These are phyloP conservation scores for Salvelinus namaycush DNA, from an alignment of 2,113 vertebrate genomes.

Conservation along the genomic window DNA sequence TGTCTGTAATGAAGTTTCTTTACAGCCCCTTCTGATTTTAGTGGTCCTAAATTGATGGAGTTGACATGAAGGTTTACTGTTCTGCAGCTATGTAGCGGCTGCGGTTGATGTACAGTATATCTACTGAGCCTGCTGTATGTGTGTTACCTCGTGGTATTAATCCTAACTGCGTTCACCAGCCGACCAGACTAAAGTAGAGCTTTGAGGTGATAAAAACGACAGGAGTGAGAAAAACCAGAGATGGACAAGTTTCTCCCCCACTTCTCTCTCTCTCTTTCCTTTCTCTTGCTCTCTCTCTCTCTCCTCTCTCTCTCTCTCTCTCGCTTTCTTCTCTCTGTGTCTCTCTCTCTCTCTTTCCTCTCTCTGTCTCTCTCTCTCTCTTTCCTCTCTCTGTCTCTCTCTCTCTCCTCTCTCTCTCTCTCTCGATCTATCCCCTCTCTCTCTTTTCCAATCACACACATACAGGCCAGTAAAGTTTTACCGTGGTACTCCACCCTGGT, in stretches of 20 bases:
- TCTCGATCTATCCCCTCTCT: too few species aligned
- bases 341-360: too few species aligned
- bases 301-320: too few species aligned
- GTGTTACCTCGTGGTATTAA: conserved; percentile 45
- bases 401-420: conserved; percentile 23
- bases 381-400: too few species aligned
- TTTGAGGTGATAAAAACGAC: conserved; percentile 73
- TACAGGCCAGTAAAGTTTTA: conserved; percentile 66
- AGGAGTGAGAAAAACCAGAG: conserved; percentile 72
- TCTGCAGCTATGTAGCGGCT: conserved; percentile 35
- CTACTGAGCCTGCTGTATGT: conserved; percentile 33
- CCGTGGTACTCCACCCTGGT: conserved; percentile 42
- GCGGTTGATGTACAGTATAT: conserved; percentile 3
- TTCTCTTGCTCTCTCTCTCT: too few species aligned
- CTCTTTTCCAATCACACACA: conserved; percentile 47
- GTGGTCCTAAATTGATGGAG: conserved; percentile 34
- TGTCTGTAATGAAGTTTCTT: conserved; percentile 27
- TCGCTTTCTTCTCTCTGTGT: background rate
- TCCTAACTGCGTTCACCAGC: conserved; percentile 44
- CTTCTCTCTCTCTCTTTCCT: conserved; percentile 23
- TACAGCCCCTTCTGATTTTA: conserved; percentile 53
- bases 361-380: too few species aligned
- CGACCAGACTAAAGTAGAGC: conserved; percentile 46
- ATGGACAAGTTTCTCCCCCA: conserved; percentile 55
- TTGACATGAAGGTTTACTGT: conserved; percentile 54